Base-by-base conservation (phyloP, 2,797 vertebrate species). In the Protosalanx chinensis region DNA sequence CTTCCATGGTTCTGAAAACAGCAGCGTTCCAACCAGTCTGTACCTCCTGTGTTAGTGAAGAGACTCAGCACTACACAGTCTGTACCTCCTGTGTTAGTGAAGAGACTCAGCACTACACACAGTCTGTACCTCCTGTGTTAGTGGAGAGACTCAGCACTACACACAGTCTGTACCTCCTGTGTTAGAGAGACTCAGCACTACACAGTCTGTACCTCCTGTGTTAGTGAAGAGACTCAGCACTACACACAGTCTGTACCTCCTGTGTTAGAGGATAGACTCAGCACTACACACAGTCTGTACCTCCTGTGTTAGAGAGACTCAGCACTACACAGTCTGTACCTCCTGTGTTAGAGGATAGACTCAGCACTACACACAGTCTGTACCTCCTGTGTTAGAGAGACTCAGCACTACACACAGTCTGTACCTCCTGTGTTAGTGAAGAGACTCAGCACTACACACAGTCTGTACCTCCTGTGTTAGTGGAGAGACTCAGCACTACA, bases 371-470 rank as follows among this genome's bases (percentile, higher is more conserved):
- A 27, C 23, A 27, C 23, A 27, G 23, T 27, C 23, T 27, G 23
- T 27, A 27, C 23, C 23, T 27, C 23, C 23, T 27, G 23, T 27
- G 1, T 27, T 27, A 27, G n/a, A n/a, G 23, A 27, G 23, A 27
- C 23, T 27, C 23, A 27, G 23, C 23, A 27, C 23, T 27, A 27
- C 23, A 27, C 23, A 27, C 51, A 41, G 7, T 72, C 41, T 67
- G 56, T 64, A 71, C 66, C 61, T 60, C 20, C 62, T n/a, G 12
- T 41, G 16, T 16, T 58, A 30, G n/a, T n/a, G n/a, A n/a, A n/a
- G n/a, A 20, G 64, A 77, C 80, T 88, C 81, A 82, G 72, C 81
- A 70, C 78, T 78, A 8, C 8, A 12, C 37, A 76, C n/a, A n/a
- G 79, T 35, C 67, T 80, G 23, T 27, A 27, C 23, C 23, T 27